phyloP scores from a whole-genome alignment of 2,113 vertebrate species.

The Pipa parva region DNA sequence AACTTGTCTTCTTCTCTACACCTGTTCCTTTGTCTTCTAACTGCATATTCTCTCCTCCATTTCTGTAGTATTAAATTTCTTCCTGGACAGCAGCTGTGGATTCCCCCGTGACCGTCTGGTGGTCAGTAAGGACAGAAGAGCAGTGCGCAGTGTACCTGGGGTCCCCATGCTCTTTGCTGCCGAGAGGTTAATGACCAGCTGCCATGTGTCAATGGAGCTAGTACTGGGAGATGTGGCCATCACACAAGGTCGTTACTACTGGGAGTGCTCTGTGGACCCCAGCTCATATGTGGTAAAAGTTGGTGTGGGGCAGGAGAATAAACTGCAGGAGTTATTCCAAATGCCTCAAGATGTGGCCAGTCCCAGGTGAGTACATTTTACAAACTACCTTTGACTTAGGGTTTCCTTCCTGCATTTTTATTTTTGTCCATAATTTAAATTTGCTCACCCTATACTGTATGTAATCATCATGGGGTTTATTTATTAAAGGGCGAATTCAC shows the following conservation, averaged over 20 bases:
- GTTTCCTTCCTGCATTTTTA: too few species aligned
- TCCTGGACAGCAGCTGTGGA: constrained; percentile 89
- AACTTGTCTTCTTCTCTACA: too few species aligned
- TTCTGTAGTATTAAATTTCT: constrained; percentile 83
- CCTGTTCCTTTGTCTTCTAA: not conserved
- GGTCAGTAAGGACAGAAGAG: constrained; percentile 86
- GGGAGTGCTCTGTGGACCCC: constrained; percentile 92
- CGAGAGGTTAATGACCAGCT: constrained; percentile 86
- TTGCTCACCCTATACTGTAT: too few species aligned
- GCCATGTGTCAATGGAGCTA: constrained; percentile 88
- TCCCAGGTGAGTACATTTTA: constrained; percentile 74
- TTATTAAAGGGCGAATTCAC: too few species aligned
- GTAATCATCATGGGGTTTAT: too few species aligned
- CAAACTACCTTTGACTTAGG: too few species aligned
- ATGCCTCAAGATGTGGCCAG: constrained; percentile 88
- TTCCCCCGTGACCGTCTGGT: constrained; percentile 83
- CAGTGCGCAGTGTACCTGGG: constrained; percentile 84
- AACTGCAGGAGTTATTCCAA: constrained; percentile 93
- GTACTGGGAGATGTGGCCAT: constrained; percentile 79
- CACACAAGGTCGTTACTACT: constrained; percentile 90
- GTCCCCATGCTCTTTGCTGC: constrained; percentile 78
- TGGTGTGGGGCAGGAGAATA: constrained; percentile 87
- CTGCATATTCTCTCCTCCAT: not conserved
- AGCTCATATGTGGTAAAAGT: constrained; percentile 94
- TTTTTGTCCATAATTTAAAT: too few species aligned